Base-by-base conservation (phyloP, 1,140 invertebrate species). In the Drosophila asahinai region DNA sequence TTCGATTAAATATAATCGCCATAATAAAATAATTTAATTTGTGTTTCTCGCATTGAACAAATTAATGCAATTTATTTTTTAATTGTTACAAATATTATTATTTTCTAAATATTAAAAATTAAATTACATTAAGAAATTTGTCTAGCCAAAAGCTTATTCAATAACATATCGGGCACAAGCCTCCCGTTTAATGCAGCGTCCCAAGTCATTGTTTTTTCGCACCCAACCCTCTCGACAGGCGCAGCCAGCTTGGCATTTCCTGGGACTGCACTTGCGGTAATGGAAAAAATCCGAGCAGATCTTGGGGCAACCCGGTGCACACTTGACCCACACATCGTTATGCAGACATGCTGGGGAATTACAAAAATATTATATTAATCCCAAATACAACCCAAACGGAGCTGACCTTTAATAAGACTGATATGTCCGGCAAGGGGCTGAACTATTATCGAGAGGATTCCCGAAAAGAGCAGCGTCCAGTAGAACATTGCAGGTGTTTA, bases 161-260 rank as follows among this genome's bases (percentile, higher is more conserved):
- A 17, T 25, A 15, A 81, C 52, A 80, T 76, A 81, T 33, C 78
- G 71, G 0, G 5, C 27, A 22, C 83, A 86, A 1, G 25, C 1
- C 1, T 14, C 25, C 1, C 60, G 30, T 4, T 2, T 38, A 5
- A 81, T 78, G 58, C 82, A 86, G 2, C 3, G 4, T 3, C 81
- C 81, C 3, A 38, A n/a, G 27, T 6, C 5, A 6, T 49, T 15
- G 0, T 30, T 36, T 5, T 51, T 54, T 3, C 81, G 67, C 36
- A 86, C 51, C 65, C 54, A 81, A 14, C 66, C 73, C 0, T 47
- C 17, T 3, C 0, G 8, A 30, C 81, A 86, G 17, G 66, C 70
- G 36, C 82, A 86, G 5, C 81, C 82, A 1, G n/a, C 11, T 2
- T 25, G 17, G 19, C 82, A 86, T 4, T 51, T 47, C 0, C 15